A percentile compares a stretch with the other conserved stretches of the same genome.
These are phyloP conservation scores for Sula dactylatra DNA, from an alignment of 2,113 vertebrate genomes.

Conservation along the genomic window DNA sequence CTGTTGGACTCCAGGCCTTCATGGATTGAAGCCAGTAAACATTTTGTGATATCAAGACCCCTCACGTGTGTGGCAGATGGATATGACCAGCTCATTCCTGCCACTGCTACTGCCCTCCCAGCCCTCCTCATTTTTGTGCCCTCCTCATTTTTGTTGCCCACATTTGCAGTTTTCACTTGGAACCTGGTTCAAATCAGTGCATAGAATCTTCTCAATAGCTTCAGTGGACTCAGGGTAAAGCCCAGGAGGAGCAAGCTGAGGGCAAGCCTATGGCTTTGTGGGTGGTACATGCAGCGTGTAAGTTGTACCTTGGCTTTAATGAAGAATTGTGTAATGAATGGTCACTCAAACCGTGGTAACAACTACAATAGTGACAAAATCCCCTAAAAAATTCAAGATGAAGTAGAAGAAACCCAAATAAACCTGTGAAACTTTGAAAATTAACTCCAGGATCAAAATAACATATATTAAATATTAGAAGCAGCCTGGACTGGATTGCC, in stretches of 20 bases:
- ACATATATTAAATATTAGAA: rapidly evolving
- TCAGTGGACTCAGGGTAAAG: background rate
- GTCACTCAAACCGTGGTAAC: rapidly evolving
- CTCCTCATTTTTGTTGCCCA: background rate
- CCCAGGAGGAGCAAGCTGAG: background rate
- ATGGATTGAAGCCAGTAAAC: background rate
- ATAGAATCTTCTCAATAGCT: background rate
- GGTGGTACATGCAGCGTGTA: background rate
- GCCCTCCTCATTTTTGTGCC: background rate
- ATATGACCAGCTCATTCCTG: background rate
- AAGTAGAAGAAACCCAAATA: background rate
- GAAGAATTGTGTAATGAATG: background rate
- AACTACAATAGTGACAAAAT: background rate
- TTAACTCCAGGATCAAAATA: background rate
- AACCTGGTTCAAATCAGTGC: background rate
- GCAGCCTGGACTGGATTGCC: background rate
- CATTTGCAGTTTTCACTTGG: background rate
- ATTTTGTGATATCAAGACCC: background rate
- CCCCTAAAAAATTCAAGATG: background rate
- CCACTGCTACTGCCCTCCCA: background rate
- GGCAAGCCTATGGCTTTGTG: background rate
- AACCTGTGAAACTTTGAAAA: background rate
- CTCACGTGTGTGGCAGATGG: background rate
- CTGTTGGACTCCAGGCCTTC: background rate
- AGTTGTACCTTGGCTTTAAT: background rate